Evolutionary conservation across 2,888 invertebrate species (phyloP), one percentile per base, ranked within the genome.

Genomic region (Gari tellinella): DNA sequence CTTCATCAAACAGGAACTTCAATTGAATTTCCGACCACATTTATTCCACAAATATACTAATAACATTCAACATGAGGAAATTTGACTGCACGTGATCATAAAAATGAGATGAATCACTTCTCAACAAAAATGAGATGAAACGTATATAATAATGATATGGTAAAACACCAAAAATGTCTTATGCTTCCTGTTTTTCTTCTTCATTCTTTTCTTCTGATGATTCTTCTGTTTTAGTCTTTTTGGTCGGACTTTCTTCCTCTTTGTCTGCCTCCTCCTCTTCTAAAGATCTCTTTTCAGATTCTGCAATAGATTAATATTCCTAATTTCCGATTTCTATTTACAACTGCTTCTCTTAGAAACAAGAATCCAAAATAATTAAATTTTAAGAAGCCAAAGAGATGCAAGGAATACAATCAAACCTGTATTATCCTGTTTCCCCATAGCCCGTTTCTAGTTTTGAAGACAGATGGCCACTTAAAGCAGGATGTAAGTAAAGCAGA

Each of bases 241-340:
- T 86, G 45, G 82, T 84, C 31, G 85, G 85, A 69, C 84, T 85
- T 41, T 81, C 81, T 49, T 85, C 86, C 60, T 86, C 87, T 8
- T 69, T 80, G 41, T 83, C 84, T 41, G 81, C 84, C 37, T 84
- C 83, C 31, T 72, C 70, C 25, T 67, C 75, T 14, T 72, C 77
- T 68, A 77, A 62, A 15, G 68, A 38, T 72, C 77, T 55, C 45
- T 77, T 77, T 58, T 77, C 77, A 49, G 72, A 55, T 31, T 74
- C 65, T 72, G 55, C 19, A 51, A 70, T 31, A 31, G 31, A 10
- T n/a, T n/a, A n/a, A n/a, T n/a, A n/a, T n/a, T n/a, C n/a, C n/a
- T n/a, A n/a, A n/a, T n/a, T n/a, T n/a, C n/a, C n/a, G n/a, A n/a
- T n/a, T n/a, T n/a, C n/a, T n/a, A n/a, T n/a, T n/a, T n/a, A n/a